Base-by-base conservation (phyloP, 2,888 invertebrate species). In the Salpingus planirostris region DNA sequence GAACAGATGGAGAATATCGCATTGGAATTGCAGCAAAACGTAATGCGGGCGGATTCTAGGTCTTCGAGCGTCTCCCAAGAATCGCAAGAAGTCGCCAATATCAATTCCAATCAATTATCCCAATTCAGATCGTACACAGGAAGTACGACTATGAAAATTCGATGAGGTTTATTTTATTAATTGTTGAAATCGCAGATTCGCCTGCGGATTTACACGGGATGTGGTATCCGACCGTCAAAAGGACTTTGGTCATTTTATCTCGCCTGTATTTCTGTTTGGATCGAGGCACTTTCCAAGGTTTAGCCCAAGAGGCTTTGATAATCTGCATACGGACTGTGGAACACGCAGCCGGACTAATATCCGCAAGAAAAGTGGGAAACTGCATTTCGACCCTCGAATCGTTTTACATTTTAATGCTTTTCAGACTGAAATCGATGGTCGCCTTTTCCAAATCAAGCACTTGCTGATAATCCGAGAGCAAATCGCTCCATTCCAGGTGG, bases 221-320 rank as follows among this genome's bases (percentile, higher is more conserved):
- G 93, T 98, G 98, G 98, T 98, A 97, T 65, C 98, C 98, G 0
- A 95, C 92, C 0, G 95, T 98, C 0, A 73, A 97, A 11, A 71
- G 98, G 24, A 95, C 97, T 0, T 66, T 98, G 11, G 90, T 96
- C 11, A 96, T 95, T 41, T 69, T 98, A 2, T 96, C 97, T 0
- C 80, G 97, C 38, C 72, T 93, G 1, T 87, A 84, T 61, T 76
- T 95, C 29, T 97, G 96, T 58, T 76, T 98, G 6, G 97, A 97
- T 66, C 79, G 84, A 44, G 82, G 87, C 29, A 95, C 95, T 13
- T 98, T 98, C 66, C 96, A 97, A 69, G 92, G 93, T 0, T 66
- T 98, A 21, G 95, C 96, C 0, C 95, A 96, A 62, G 97, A 98
- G 66, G 92, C 96, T 0, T 76, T 98, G 14, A 78, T 86, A 1